phyloP scores from a whole-genome alignment of 2,113 vertebrate species.

The Oreotragus oreotragus region DNA sequence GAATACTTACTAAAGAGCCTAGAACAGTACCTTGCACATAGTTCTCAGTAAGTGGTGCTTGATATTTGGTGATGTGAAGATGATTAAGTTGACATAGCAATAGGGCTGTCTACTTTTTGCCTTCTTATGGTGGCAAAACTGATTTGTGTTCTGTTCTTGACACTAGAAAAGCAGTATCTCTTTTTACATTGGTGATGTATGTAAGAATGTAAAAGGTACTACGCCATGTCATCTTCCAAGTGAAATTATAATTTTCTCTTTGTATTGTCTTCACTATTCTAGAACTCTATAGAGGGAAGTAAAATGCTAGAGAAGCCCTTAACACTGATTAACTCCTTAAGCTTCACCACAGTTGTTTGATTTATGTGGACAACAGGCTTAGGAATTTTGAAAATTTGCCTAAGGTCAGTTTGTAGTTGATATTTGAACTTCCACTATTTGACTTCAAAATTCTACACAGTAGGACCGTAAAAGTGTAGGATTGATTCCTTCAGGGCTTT shows the following conservation, averaged over 20 bases:
- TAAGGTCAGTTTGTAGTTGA: not conserved
- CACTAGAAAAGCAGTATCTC: not conserved
- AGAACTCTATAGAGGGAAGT: not conserved
- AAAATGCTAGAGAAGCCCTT: not conserved
- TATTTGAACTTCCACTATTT: not conserved
- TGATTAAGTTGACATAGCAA: not conserved
- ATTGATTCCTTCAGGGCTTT: conserved; percentile 1
- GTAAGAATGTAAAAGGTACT: not conserved
- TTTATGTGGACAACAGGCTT: not conserved
- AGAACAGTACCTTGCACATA: not conserved
- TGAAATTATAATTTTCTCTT: not conserved
- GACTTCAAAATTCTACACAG: not conserved
- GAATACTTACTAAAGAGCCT: not conserved
- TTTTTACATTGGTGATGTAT: not conserved
- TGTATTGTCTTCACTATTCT: not conserved
- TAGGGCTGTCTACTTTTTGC: not conserved
- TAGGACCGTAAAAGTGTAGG: not conserved
- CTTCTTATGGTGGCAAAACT: not conserved
- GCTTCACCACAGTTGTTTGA: not conserved
- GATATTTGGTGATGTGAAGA: not conserved
- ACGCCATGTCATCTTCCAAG: not conserved
- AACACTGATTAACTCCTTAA: not conserved
- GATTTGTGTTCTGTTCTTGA: not conserved
- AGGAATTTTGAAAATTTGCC: conserved; percentile 3
- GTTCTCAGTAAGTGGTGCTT: not conserved